Evolutionary conservation across 2,888 invertebrate genomes (phyloP).

Genomic region (Diaprepes abbreviatus): DNA sequence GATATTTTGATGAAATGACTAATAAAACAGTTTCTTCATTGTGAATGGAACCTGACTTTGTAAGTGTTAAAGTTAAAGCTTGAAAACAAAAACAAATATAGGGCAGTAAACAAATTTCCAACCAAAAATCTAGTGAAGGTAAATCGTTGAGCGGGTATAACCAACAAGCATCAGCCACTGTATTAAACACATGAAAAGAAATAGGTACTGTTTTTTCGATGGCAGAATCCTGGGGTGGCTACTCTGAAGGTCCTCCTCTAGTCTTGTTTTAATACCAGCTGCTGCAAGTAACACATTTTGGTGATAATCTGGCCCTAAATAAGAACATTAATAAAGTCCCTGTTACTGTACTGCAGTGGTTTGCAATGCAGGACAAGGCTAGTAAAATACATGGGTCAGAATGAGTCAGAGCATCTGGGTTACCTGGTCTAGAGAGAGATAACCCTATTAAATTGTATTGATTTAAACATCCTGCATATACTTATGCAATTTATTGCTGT

Average conservation of each 20-base stretch:
- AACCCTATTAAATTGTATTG: constrained; percentile 65
- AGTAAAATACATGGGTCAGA: constrained; percentile 61
- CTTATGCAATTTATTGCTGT: constrained; percentile 55
- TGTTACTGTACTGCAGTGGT: constrained; percentile 63
- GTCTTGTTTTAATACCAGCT: constrained; percentile 63
- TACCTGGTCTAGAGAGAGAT: constrained; percentile 64
- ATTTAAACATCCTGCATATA: constrained; percentile 66
- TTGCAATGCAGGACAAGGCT: constrained; percentile 68
- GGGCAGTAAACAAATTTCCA: constrained; percentile 64
- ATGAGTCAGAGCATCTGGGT: constrained; percentile 63
- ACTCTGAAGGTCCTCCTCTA: constrained; percentile 60
- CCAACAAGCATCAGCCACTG: constrained; percentile 70
- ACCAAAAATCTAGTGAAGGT: constrained; percentile 69
- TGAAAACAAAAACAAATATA: constrained; percentile 57
- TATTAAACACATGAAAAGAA: constrained; percentile 69
- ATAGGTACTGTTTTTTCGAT: constrained; percentile 68
- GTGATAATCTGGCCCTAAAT: constrained; percentile 65
- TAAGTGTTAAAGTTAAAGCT: constrained; percentile 4
- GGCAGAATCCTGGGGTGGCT: constrained; percentile 58
- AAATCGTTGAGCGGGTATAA: constrained; percentile 69
- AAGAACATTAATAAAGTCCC: constrained; percentile 59
- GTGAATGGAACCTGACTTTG: no score
- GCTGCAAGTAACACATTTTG: constrained; percentile 68
- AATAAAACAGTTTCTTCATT: no score
- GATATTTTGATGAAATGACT: no score